Evolutionary conservation across 2,888 invertebrate genomes (phyloP).

Genomic region (Labia minor): DNA sequence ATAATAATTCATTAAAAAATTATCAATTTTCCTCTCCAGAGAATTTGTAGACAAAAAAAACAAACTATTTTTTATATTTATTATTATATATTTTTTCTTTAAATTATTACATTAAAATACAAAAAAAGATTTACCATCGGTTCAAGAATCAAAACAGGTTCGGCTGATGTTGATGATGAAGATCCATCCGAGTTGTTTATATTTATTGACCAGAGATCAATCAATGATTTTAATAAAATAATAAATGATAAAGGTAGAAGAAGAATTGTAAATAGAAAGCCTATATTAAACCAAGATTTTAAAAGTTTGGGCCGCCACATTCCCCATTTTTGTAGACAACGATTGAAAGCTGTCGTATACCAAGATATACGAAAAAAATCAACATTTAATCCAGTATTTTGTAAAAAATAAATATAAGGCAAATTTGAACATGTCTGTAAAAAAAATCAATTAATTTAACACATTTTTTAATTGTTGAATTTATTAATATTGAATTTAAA

Average conservation of each 20-base stretch:
- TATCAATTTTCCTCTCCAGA: too few relatives aligned
- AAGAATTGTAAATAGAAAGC: constrained; percentile 47
- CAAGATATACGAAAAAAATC: constrained; percentile 61
- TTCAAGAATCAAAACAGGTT: constrained; percentile 31
- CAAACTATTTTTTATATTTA: too few relatives aligned
- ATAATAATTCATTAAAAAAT: too few relatives aligned
- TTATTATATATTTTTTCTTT: too few relatives aligned
- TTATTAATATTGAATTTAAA: too few relatives aligned
- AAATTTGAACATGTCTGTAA: constrained; percentile 73
- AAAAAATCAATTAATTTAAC: too few relatives aligned
- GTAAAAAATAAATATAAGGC: constrained; percentile 65
- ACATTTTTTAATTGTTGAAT: too few relatives aligned
- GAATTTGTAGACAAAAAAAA: too few relatives aligned
- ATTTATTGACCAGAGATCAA: constrained; percentile 30
- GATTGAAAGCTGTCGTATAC: constrained; percentile 69
- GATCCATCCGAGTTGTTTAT: constrained; percentile 25
- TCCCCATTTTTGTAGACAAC: constrained; percentile 63
- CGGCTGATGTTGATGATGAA: background rate
- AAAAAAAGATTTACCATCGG: too few relatives aligned
- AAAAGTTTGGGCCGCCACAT: constrained; percentile 49
- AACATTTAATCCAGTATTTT: constrained; percentile 63
- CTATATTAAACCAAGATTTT: constrained; percentile 61
- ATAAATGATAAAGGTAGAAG: constrained; percentile 53
- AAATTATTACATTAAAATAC: too few relatives aligned
- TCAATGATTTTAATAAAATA: constrained; percentile 35